Evolutionary conservation across 2,797 vertebrate genomes (phyloP), one percentile per base, ranked within the genome.

Genomic region (Perodicticus potto): DNA sequence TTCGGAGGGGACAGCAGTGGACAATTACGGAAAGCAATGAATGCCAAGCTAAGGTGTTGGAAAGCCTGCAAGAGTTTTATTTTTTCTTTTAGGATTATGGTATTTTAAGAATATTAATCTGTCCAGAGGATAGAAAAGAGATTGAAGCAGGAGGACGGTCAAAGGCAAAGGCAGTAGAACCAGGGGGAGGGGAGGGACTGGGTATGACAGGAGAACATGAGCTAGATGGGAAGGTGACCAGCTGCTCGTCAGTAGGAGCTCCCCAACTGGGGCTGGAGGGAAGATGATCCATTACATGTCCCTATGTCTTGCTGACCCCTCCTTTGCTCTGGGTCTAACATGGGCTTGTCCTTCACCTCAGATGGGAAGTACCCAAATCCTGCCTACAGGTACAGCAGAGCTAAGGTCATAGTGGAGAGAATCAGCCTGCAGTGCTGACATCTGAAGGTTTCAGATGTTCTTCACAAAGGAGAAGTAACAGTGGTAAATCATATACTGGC

Each of bases 21-120:
- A 63, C 0, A 0, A 23, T 20, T 16, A 20, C 17, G 12, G 77
- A 55, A 14, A 49, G 7, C 32, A 73, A 0, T 20, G n/a, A 40
- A 57, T 53, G 57, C 27, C 74, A 76, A 0, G 13, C 88, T 77
- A 32, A 76, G 67, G 25, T 5, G 2, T 34, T 77, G 25, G 20
- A 32, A 91, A 86, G 29, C 27, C 22, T 27, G 2, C 11, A 57
- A 49, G 53, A 69, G 69, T 27, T 53, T 76, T 22, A 19, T 32
- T 74, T 63, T 3, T 25, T 72, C 19, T 34, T 55, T 67, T 63
- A 40, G 27, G 17, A 73, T 80, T 55, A 8, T 73, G 34, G 16
- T 55, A 57, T 34, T 81, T 86, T 7, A 73, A 29, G 43, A 83
- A 45, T n/a, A 84, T 37, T 16, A 78, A 76, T 34, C 34, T 76